Base-by-base conservation (phyloP, 2,888 invertebrate genomes). In the Corythucha ciliata region DNA sequence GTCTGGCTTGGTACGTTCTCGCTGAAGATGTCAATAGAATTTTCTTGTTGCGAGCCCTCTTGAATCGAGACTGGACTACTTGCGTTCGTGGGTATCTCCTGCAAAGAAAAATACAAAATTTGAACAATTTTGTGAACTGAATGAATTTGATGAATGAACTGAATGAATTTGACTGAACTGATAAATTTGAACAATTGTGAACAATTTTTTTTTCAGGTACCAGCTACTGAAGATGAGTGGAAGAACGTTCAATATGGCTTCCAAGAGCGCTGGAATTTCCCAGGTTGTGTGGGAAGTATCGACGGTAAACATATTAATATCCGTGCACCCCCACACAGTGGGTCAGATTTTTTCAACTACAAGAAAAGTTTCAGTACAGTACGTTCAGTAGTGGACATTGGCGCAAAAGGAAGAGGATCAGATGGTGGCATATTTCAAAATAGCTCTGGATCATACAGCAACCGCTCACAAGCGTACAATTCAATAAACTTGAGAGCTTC, bases 401-500 rank as follows among this genome's bases (percentile, higher is more conserved):
- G 44, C 26, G 48, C 53, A 20, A 40, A 50, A 27, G 50, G 54
- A 45, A 54, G 33, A 40, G 24, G 20, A 32, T 40, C 40, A 22
- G 40, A 40, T 40, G 40, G 40, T 24, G 40, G 40, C 22, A 40
- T 40, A 24, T 40, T 50, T 40, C 37, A 50, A 50, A 45, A 33
- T 36, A 29, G 44, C 25, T 41, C 33, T 4, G 49, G 21, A 25
- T 50, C 48, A 20, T 49, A 53, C 39, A 53, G 32, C n/a, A 50
- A 3, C 10, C 36, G 14, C 37, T 56, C 56, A 21, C 29, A 24
- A 4, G 46, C 46, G 37, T 54, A 54, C 16, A 54, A 41, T 37
- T 52, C 21, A 8, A 55, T 18, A 29, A 55, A 55, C 12, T 45
- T 37, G 8, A 46, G 32, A 10, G 55, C 53, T 53, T 55, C 49